These are phyloP conservation scores for Halcyon smyrnensis DNA, from an alignment of 2,797 vertebrate species.

Conservation along the genomic window DNA sequence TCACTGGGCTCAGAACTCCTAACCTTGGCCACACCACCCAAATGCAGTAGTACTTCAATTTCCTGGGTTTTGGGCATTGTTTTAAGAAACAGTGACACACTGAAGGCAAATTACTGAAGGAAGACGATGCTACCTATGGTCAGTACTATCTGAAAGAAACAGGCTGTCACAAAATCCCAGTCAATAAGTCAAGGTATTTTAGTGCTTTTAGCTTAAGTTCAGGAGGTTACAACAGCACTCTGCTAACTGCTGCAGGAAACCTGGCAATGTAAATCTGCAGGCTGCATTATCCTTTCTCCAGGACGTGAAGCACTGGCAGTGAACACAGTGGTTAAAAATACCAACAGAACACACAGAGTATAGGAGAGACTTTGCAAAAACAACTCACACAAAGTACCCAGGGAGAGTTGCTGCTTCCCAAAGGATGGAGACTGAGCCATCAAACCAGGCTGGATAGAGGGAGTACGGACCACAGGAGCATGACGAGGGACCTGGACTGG, in stretches of 20 bases:
- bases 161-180: background rate
- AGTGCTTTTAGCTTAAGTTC: background rate
- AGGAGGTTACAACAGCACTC: background rate
- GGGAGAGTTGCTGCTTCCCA: conserved; percentile 78
- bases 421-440: conserved; percentile 81
- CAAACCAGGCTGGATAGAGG: conserved; percentile 89
- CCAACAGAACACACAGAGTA: background rate
- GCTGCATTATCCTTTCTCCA: background rate
- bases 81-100: background rate
- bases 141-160: background rate
- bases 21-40: background rate
- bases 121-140: background rate
- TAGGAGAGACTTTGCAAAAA: background rate
- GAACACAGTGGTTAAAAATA: background rate
- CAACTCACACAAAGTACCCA: conserved; percentile 79
- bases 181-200: background rate
- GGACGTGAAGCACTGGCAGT: background rate
- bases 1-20: background rate
- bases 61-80: background rate
- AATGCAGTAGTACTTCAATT: background rate
- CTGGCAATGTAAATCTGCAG: background rate
- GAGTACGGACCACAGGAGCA: conserved; percentile 87
- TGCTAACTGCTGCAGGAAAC: background rate
- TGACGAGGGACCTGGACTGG: conserved; percentile 81
- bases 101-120: background rate